Base-by-base conservation (phyloP, 1,140 invertebrate species). In the Drosophila willistoni region DNA sequence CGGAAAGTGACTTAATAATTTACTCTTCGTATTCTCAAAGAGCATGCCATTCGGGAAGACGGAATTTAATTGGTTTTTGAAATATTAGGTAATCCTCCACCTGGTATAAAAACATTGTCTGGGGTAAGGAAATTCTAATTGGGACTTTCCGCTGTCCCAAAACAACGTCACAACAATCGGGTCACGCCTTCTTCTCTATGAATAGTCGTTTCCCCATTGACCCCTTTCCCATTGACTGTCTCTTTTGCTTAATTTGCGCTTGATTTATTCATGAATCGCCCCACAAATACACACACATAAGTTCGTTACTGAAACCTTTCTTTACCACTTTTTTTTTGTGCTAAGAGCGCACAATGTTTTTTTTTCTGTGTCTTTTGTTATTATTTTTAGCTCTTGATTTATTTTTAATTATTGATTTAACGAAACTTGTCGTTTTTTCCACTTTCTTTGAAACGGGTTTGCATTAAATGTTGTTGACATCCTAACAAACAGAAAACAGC, bases 391-490 rank as follows among this genome's bases (percentile, higher is more conserved):
- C 64, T 51, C 34, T 51, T 68, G 66, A 76, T 54, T 87, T 87
- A 79, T 87, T 87, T 87, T 86, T 77, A 77, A 79, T 68, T 77
- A 87, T 86, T 60, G 83, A 86, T 86, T 86, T 87, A 25, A 7
- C 7, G 1, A 36, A n/a, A 54, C 54, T 60, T 71, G 57, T 57
- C 64, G 47, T 55, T 54, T 29, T 29, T 51, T 57, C 65, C 62
- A 66, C 62, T 73, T 73, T 73, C 55, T 42, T 73, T 39, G 13
- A 36, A 73, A 73, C 61, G 25, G 25, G 61, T 73, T 73, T 57
- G 19, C 9, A 22, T 12, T 51, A 19, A 51, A 12, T 51, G 44
- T 22, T 51, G 44, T 22, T 51, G 44, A 22, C 44, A 51, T 51
- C 29, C 29, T 22, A 19, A 22, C 17, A 51, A 22, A 47, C 19